These are phyloP conservation scores for Nannoperca obscura DNA, from an alignment of 2,797 vertebrate species.

Conservation along the genomic window DNA sequence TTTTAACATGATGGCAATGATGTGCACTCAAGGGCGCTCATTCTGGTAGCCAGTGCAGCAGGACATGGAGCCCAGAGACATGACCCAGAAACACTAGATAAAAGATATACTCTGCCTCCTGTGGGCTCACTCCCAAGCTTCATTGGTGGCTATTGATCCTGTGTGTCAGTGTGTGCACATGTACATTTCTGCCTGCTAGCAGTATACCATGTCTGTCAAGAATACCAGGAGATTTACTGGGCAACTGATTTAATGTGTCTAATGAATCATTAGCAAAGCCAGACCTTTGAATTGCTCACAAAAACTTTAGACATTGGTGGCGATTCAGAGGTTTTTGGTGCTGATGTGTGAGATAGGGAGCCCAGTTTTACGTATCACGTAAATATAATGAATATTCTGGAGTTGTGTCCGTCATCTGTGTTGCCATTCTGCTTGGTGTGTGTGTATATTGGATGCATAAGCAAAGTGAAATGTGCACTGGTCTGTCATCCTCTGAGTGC, in stretches of 20 bases:
- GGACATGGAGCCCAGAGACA: constrained; percentile 29
- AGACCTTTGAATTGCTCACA: background rate
- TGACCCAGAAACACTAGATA: constrained; percentile 61
- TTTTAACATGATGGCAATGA: constrained; percentile 31
- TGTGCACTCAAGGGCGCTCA: constrained; percentile 6
- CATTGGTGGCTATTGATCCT: constrained; percentile 46
- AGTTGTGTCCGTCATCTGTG: constrained; percentile 21
- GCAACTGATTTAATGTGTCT: background rate
- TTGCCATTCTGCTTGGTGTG: constrained; percentile 1
- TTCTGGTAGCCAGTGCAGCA: constrained; percentile 26
- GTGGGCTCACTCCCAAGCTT: constrained; percentile 34
- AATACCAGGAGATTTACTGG: background rate
- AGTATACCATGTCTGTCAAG: constrained; percentile 2
- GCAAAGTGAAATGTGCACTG: constrained; percentile 54
- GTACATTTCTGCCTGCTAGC: background rate
- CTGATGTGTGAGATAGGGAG: background rate
- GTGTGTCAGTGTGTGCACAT: constrained; percentile 2
- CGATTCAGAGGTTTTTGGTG: background rate
- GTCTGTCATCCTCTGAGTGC: constrained; percentile 47
- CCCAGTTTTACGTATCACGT: background rate
- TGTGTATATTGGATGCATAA: constrained; percentile 41
- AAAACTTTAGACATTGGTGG: background rate
- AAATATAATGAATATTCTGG: background rate
- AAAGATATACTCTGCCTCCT: constrained; percentile 49
- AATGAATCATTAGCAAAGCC: background rate